Evolutionary conservation across 2,113 vertebrate genomes (phyloP), one percentile per base, ranked within the genome.

Genomic region (Psophia crepitans): DNA sequence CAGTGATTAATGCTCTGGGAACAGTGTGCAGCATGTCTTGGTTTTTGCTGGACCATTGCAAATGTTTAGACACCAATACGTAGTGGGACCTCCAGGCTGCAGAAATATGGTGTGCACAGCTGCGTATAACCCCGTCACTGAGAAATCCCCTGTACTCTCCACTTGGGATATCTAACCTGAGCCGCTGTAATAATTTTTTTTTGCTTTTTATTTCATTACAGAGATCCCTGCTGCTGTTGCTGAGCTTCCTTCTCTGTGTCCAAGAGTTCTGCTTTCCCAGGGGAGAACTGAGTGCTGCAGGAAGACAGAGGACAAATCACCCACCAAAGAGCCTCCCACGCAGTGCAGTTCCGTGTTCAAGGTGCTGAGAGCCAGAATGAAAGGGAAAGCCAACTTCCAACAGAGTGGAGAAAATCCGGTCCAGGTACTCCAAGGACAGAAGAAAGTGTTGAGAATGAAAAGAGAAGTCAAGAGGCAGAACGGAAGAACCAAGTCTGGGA

Each of bases 251-350:
- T 78, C 94, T 71, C 65, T 43, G 48, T 54, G 33, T 27, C 83
- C 71, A 60, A 49, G 44, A 81, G n/a, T 23, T 24, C 53, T 48
- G 43, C 66, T 78, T 83, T 92, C 43, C 32, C 41, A 79, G 60
- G 69, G 48, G 19, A 85, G 32, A 65, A 86, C 12, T 0, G 3
- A 32, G 18, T 21, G 28, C 63, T 84, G 68, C 60, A 77, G 61
- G 60, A 78, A 82, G 30, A 82, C 56, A 61, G 68, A 84, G 5
- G 66, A 37, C n/a, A 82, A 88, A 80, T 13, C n/a, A 8, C 5
- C 41, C 92, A 96, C 87, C 87, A 69, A 90, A 93, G 77, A 75
- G 81, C 87, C 74, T 87, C 41, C 41, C 35, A 22, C 13, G 49
- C n/a, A 56, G 51, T 63, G 21, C 54, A 56, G 61, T 22, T 58